These are phyloP conservation scores for Halichoerus grypus DNA, from an alignment of 2,113 vertebrate genomes.

Conservation along the genomic window DNA sequence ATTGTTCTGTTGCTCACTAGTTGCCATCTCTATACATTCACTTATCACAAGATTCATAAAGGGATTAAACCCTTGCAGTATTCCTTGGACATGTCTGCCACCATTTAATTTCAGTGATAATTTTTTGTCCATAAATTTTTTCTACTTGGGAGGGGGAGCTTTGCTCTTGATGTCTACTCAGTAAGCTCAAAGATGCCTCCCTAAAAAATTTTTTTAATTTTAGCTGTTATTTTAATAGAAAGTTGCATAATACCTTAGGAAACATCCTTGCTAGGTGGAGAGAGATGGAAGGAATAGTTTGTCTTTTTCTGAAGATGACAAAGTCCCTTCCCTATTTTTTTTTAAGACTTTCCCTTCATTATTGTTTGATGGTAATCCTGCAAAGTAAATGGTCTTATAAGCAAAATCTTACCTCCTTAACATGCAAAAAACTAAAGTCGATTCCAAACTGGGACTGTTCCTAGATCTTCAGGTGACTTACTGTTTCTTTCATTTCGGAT, in stretches of 20 bases:
- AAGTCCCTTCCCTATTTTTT: background rate
- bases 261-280: background rate
- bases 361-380: slow-evolving; percentile 75
- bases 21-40: background rate
- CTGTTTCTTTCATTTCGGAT: background rate
- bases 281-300: background rate
- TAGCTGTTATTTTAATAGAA: slow-evolving; percentile 18
- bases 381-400: slow-evolving; percentile 77
- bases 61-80: background rate
- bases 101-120: background rate
- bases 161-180: background rate
- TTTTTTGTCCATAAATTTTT: background rate
- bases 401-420: slow-evolving; percentile 82
- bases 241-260: slow-evolving; percentile 34
- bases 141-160: background rate
- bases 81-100: background rate
- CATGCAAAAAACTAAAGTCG: slow-evolving; percentile 75
- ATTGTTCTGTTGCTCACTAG: background rate
- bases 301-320: slow-evolving; percentile 1
- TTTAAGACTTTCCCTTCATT: slow-evolving; percentile 46
- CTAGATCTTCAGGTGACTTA: background rate
- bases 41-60: background rate
- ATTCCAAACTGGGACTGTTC: slow-evolving; percentile 63
- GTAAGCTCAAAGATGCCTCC: background rate
- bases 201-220: no score